Evolutionary conservation across 2,888 invertebrate genomes (phyloP), one percentile per base, ranked within the genome.

Genomic region (Meta bourneti): DNA sequence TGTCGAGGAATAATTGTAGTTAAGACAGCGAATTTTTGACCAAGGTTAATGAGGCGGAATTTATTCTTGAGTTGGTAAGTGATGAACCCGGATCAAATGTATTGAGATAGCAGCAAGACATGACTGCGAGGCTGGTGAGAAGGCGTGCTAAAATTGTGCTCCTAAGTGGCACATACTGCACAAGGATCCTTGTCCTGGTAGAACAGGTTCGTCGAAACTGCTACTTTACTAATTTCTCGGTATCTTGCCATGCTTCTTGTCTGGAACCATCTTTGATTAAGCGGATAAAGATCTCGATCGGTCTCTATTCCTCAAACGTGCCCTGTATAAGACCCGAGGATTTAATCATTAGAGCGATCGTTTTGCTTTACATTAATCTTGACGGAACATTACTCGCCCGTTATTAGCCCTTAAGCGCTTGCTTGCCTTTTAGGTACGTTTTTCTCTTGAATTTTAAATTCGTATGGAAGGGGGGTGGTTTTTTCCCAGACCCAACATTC

Each of bases 41-140:
- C 81, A 48, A 48, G n/a, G 82, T 82, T 82, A 89, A 89, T 89
- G 89, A 89, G 20, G 49, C n/a, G 49, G 52, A 82, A 77, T 82
- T 89, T 70, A 89, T 82, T 81, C 89, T 51, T 70, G 51, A 54
- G 19, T 88, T 48, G 80, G 54, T 80, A 84, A 48, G 54, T 88
- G 82, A 81, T 82, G 89, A 89, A 89, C 89, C 89, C 75, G 89
- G 89, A 89, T 89, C 89, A 89, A 82, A 89, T 84, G 8, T 80
- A 79, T 70, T 79, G 71, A 87, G 71, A 54, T 71, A 71, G 61
- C 52, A 71, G 70, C 70, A 69, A 71, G 34, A 88, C 80, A 79
- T 80, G 80, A 88, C 75, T 78, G 71, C 34, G 34, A 20, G 9
- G 54, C 69, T 34, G 80, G 69, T 19, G 82, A 82, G 82, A 75